Evolutionary conservation across 1,140 invertebrate species (phyloP).

Genomic region (Hyphantria cunea): DNA sequence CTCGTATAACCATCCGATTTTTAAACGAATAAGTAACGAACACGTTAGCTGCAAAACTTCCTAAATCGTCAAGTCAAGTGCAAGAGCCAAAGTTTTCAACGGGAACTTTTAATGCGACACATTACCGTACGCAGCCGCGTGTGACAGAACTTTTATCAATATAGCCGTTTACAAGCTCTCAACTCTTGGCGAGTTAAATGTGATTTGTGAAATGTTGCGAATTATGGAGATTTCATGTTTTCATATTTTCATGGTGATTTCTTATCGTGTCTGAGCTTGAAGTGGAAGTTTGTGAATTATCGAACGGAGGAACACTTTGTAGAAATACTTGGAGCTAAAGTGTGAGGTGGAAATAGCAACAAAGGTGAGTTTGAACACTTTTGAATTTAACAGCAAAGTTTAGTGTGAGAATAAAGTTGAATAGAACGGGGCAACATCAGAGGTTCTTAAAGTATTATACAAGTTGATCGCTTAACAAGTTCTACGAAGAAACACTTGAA

Average conservation of each 20-base stretch:
- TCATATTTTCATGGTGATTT: constrained; percentile 49
- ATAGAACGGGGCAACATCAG: constrained; percentile 17
- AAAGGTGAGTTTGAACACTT: constrained; percentile 46
- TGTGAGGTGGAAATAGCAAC: constrained; percentile 28
- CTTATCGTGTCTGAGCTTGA: constrained; percentile 45
- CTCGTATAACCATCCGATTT: constrained; percentile 1
- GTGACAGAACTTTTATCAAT: constrained; percentile 43
- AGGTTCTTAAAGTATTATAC: constrained; percentile 15
- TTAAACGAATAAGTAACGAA: constrained; percentile 25
- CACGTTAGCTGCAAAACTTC: constrained; percentile 6
- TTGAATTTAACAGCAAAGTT: constrained; percentile 16
- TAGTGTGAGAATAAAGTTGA: constrained; percentile 9
- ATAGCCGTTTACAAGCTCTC: constrained; percentile 40
- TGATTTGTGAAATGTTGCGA: constrained; percentile 61
- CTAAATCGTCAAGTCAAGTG: constrained; percentile 8
- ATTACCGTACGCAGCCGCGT: constrained; percentile 32
- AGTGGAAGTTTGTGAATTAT: constrained; percentile 49
- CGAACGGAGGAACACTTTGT: constrained; percentile 35
- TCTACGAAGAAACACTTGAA: constrained; percentile 23
- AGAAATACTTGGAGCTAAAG: constrained; percentile 14
- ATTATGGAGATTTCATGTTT: constrained; percentile 56
- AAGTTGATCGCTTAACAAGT: constrained; percentile 22
- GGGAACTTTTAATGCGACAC: constrained; percentile 38
- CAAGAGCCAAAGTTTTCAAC: constrained; percentile 16
- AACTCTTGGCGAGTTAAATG: constrained; percentile 40